Evolutionary conservation across 2,888 invertebrate genomes (phyloP).

Genomic region (Anoplius nigerrimus): DNA sequence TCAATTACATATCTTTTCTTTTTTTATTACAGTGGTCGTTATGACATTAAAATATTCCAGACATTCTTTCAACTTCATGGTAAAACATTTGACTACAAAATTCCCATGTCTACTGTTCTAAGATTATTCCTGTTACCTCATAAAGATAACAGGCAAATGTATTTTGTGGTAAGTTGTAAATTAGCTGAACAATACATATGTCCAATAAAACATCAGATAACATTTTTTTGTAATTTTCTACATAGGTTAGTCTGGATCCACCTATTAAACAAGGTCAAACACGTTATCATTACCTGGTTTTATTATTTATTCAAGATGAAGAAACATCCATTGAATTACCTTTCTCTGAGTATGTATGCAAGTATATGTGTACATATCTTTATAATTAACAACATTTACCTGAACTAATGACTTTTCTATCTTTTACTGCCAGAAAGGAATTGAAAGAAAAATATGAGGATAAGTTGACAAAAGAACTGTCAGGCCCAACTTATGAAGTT

Average conservation of each 20-base stretch:
- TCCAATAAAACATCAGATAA: too few species aligned
- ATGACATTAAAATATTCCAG: slow-evolving; percentile 96
- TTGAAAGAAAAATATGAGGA: slow-evolving; percentile 95
- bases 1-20: slow-evolving; percentile 31
- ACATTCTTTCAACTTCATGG: slow-evolving; percentile 95
- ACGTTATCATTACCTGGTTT: slow-evolving; percentile 95
- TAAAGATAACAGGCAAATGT: slow-evolving; percentile 98
- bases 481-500: slow-evolving; percentile 96
- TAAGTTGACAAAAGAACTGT: slow-evolving; percentile 91
- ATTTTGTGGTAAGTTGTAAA: slow-evolving; percentile 87
- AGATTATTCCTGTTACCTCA: slow-evolving; percentile 96
- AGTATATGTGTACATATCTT: neutral
- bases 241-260: slow-evolving; percentile 90
- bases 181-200: slow-evolving; percentile 11
- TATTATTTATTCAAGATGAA: slow-evolving; percentile 96
- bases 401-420: slow-evolving; percentile 8
- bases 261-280: slow-evolving; percentile 99
- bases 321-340: slow-evolving; percentile 94
- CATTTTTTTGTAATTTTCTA: neutral
- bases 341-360: slow-evolving; percentile 86
- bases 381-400: neutral
- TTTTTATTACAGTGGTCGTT: slow-evolving; percentile 89
- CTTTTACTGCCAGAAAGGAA: slow-evolving; percentile 82
- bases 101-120: slow-evolving; percentile 97
- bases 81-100: slow-evolving; percentile 99